Percentiles rank a stretch among this genome's conserved stretches.
These are phyloP conservation scores for Catocala sponsa DNA, from an alignment of 2,888 invertebrate genomes.

Conservation along the genomic window DNA sequence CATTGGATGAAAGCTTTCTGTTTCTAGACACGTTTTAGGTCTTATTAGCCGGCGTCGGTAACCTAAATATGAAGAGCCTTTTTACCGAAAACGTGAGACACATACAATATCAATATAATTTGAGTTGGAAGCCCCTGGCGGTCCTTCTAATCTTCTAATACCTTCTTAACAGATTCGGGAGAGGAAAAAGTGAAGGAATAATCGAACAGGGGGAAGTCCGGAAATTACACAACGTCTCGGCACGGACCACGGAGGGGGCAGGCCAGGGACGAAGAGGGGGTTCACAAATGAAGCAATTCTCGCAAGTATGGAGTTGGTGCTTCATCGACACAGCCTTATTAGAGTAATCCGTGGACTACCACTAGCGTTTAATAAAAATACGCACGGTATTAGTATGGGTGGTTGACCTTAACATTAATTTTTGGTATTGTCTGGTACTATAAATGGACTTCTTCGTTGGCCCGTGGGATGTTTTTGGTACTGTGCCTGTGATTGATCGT, in stretches of 20 bases:
- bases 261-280: conserved; percentile 15
- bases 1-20: background rate
- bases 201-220: conserved; percentile 48
- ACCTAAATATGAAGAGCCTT: background rate
- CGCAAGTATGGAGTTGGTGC: conserved; percentile 37
- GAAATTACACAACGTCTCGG: conserved; percentile 51
- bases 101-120: conserved; percentile 53
- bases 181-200: conserved; percentile 49
- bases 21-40: conserved; percentile 11
- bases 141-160: conserved; percentile 52
- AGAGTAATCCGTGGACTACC: conserved; percentile 46
- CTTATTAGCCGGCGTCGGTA: background rate
- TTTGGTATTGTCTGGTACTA: conserved; percentile 3
- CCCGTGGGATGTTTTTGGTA: too few relatives aligned
- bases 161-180: conserved; percentile 47
- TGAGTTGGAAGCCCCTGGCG: conserved; percentile 41
- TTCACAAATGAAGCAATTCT: conserved; percentile 54
- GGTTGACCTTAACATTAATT: background rate
- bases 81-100: conserved; percentile 41
- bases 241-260: conserved; percentile 5
- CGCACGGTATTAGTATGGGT: background rate
- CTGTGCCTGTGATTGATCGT: too few relatives aligned
- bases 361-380: conserved; percentile 43
- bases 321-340: conserved; percentile 47
- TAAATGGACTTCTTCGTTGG: too few relatives aligned